phyloP scores from a whole-genome alignment of 2,113 vertebrate genomes.

The Myrmophylax atrothorax region DNA sequence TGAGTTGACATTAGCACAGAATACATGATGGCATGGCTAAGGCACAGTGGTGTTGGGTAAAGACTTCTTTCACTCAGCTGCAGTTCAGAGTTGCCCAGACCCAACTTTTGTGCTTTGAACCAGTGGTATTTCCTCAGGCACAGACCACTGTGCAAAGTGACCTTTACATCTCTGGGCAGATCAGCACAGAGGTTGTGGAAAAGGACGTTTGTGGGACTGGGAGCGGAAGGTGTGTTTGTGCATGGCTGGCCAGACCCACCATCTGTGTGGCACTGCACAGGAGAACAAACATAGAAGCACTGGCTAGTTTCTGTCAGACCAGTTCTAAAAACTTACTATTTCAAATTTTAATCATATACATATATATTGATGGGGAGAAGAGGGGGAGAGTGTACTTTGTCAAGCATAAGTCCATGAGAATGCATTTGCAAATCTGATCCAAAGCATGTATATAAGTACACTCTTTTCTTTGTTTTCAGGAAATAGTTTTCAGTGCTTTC shows the following conservation, averaged over 20 bases:
- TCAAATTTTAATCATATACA: background rate
- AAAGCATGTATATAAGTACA: background rate
- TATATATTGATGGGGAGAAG: background rate
- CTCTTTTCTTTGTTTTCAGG: background rate
- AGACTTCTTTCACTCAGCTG: background rate
- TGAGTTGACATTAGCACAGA: background rate
- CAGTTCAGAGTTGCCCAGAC: background rate
- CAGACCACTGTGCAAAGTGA: background rate
- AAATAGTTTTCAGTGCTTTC: background rate
- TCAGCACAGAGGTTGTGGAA: background rate
- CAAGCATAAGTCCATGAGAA: background rate
- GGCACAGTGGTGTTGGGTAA: fast-evolving
- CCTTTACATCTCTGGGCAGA: background rate
- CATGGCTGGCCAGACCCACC: fast-evolving
- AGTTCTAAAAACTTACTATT: background rate
- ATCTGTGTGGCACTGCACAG: background rate
- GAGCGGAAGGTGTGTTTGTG: background rate
- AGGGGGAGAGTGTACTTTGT: background rate
- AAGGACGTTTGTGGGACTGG: fast-evolving
- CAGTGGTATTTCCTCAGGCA: background rate
- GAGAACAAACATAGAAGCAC: background rate
- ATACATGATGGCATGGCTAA: background rate
- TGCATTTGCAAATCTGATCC: background rate
- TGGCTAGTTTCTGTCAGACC: background rate
- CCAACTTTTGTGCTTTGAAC: background rate